A percentile compares a stretch with the other conserved stretches of the same genome.
Evolutionary conservation across 2,888 invertebrate species (phyloP).

Genomic region (Idaea aversata): DNA sequence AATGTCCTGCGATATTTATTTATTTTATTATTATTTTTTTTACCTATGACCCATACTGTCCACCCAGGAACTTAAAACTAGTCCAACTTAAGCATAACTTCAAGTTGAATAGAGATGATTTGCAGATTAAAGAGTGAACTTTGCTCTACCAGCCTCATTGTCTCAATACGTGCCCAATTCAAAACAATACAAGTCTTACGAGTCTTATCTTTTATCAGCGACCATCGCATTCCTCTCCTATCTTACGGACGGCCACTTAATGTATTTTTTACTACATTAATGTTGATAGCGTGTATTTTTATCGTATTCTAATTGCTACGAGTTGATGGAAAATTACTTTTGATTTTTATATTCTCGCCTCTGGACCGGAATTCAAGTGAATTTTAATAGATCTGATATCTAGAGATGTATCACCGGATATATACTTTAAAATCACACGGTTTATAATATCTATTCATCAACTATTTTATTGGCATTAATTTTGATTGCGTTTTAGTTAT

Average conservation of each 20-base stretch:
- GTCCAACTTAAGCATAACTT: background rate
- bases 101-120: background rate
- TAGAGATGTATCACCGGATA: background rate
- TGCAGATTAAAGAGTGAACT: constrained; percentile 14
- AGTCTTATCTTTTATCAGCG: constrained; percentile 60
- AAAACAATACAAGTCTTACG: constrained; percentile 61
- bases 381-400: background rate
- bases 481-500: background rate
- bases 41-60: too few species aligned
- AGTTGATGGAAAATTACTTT: constrained; percentile 21
- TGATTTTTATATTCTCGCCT: constrained; percentile 2
- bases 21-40: too few species aligned
- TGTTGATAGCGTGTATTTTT: constrained; percentile 59
- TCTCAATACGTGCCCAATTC: constrained; percentile 56
- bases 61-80: too few species aligned
- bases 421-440: background rate
- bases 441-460: background rate
- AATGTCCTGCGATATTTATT: too few species aligned
- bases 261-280: constrained; percentile 62
- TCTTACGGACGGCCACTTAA: constrained; percentile 57
- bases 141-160: constrained; percentile 24
- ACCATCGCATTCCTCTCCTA: constrained; percentile 22
- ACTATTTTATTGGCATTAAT: background rate
- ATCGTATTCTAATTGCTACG: constrained; percentile 54
- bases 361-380: background rate